Evolutionary conservation across 2,113 vertebrate genomes (phyloP), one percentile per base, ranked within the genome.

Genomic region (Saimiri boliviensis): DNA sequence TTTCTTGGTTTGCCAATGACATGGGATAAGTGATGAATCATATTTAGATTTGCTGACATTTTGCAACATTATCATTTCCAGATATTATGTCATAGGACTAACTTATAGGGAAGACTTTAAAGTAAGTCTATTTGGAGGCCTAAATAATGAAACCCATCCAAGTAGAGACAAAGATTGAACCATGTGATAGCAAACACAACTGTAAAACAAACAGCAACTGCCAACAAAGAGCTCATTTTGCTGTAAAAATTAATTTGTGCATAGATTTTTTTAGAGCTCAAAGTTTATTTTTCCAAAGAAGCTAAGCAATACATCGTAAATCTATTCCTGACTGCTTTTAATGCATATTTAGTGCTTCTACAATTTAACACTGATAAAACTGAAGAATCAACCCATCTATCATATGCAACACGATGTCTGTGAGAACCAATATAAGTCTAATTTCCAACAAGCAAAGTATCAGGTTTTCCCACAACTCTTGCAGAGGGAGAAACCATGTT

Each of bases 261-360:
- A 49, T 49, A 71, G 19, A 63, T 92, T 81, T 68, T 35, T 76
- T 73, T 84, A 96, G 8, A 86, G 79, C 14, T 89, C 47, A 84
- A 77, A 89, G 20, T 81, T 89, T 87, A 93, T 93, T 93, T 97
- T 92, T 49, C 35, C 49, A 63, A 90, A 90, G 71, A 94, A 89
- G 23, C 42, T 94, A 88, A 91, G 8, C 45, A 56, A 87, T 74
- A 73, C 17, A 89, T 58, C 63, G 54, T 47, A 27, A 93, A 92
- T 88, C 21, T 25, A 58, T 70, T 79, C 42, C 60, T 5, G 0
- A 19, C 56, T 45, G 7, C 25, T 87, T 95, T 63, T 76, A 89
- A 89, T 90, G 11, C 25, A 20, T 68, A 74, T 86, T 93, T 73
- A 58, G 25, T n/a, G n/a, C 13, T 95, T 14, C 19, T 86, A 20